Percentiles rank a stretch among this genome's conserved stretches.
These are phyloP conservation scores for Drosophila truncata DNA, from an alignment of 1,140 invertebrate genomes.

Conservation along the genomic window DNA sequence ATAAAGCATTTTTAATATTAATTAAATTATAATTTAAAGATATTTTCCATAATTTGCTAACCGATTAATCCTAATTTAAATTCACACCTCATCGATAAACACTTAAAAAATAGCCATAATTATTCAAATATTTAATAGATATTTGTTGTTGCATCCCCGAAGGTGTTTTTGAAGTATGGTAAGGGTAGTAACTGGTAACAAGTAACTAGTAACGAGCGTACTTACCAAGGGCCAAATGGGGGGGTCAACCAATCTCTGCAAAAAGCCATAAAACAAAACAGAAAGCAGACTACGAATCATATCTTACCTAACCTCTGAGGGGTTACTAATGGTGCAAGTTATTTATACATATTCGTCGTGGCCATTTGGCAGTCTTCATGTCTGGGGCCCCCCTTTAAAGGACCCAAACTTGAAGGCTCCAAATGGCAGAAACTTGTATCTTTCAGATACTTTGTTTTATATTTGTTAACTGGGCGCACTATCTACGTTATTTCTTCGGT, in stretches of 20 bases:
- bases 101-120: no score
- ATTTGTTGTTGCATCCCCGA: conserved; percentile 13
- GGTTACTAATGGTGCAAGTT: conserved; percentile 29
- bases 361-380: conserved; percentile 59
- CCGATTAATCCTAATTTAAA: no score
- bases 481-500: conserved; percentile 1
- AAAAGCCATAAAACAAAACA: conserved; percentile 64
- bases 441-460: conserved; percentile 12
- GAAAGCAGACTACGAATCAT: conserved; percentile 60
- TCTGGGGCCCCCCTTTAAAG: conserved; percentile 61
- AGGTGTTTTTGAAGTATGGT: neutral
- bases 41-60: no score
- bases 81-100: no score
- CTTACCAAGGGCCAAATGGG: conserved; percentile 54
- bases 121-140: neutral
- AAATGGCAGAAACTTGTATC: conserved; percentile 50
- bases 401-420: conserved; percentile 62
- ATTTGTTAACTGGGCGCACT: conserved; percentile 17
- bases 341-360: neutral
- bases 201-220: conserved; percentile 65
- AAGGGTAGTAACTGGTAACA: conserved; percentile 42
- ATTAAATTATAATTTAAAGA: no score
- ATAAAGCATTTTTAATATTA: neutral
- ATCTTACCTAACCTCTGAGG: conserved; percentile 75
- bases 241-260: conserved; percentile 57